Percentiles rank a stretch among this genome's conserved stretches.
Evolutionary conservation across 53 echinoderm and acorn worm species (phyloP).

Genomic region (Holothuria leucospilota): DNA sequence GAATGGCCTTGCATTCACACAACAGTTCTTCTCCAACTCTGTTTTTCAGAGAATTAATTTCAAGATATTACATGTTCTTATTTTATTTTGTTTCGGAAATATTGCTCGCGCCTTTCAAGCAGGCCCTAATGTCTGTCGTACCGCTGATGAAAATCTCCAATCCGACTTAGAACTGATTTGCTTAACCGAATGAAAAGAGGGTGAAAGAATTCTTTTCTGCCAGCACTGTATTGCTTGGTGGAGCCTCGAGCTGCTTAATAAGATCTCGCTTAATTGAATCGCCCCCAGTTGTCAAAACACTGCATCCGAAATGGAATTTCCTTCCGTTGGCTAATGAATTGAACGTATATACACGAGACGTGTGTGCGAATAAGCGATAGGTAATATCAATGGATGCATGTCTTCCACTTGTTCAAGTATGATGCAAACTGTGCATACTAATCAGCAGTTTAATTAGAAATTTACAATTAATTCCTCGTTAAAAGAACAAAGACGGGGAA

Average conservation of each 20-base stretch:
- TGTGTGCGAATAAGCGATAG: neutral
- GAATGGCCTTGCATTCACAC: no score
- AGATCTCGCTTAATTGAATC: constrained; percentile 45
- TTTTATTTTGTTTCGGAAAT: constrained; percentile 27
- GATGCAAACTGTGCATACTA: constrained; percentile 4
- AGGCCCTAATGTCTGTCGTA: neutral
- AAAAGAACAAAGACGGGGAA: neutral
- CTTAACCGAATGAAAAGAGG: constrained; percentile 21
- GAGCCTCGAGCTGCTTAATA: constrained; percentile 34
- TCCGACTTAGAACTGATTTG: constrained; percentile 26
- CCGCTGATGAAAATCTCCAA: constrained; percentile 7
- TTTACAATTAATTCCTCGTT: constrained; percentile 13
- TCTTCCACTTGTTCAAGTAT: no score
- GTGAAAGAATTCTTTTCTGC: neutral
- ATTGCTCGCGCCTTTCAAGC: constrained; percentile 14
- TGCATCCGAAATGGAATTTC: constrained; percentile 45
- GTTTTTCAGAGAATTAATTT: constrained; percentile 7
- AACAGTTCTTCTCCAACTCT: no score
- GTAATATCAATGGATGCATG: neutral
- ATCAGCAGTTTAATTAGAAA: constrained; percentile 25
- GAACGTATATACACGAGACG: neutral
- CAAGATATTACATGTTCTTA: constrained; percentile 19
- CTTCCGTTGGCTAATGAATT: constrained; percentile 46
- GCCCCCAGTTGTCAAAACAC: constrained; percentile 48
- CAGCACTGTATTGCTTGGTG: constrained; percentile 12